Evolutionary conservation across 1,140 invertebrate genomes (phyloP), one percentile per base, ranked within the genome.

Genomic region (Achatina immaculata): DNA sequence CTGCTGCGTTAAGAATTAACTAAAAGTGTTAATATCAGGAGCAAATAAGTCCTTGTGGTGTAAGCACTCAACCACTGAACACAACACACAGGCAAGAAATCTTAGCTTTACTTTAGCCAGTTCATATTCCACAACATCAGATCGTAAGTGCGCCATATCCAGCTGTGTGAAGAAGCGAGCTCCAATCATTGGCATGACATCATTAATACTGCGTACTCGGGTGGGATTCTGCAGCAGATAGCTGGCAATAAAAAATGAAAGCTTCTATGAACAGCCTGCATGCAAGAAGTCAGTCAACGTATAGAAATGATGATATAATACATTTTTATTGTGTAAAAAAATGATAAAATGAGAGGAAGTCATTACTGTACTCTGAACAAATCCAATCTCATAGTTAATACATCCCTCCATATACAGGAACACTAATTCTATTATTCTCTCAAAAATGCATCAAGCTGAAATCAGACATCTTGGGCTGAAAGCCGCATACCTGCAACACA

Each of bases 171-270:
- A 99, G 92, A 99, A 99, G 82, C 97, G 93, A 11, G 97, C 97
- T 43, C 98, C 98, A 87, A 99, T 99, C 96, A 99, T 99, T 19
- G 98, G 98, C 98, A 99, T 99, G 81, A 99, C 93, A 92, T 99
- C 98, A 84, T 97, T 97, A 28, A 99, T 95, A 83, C 94, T 95
- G 86, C 95, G 94, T 84, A 94, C 92, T 78, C 94, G 87, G 81
- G 87, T 91, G 91, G 93, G 94, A 84, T 90, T 94, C 21, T 95
- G 94, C 84, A 97, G 92, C 86, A 97, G 92, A 91, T 96, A 97
- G 90, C 88, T 91, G 65, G 42, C 11, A 48, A 72, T 72, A 24
- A 75, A 75, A 75, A 75, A 75, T n/a, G n/a, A n/a, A n/a, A n/a
- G n/a, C n/a, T n/a, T n/a, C n/a, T n/a, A n/a, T n/a, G n/a, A 40